Conservation (phyloP, 2,113 vertebrate genomes). For the Garra rufa region DNA sequence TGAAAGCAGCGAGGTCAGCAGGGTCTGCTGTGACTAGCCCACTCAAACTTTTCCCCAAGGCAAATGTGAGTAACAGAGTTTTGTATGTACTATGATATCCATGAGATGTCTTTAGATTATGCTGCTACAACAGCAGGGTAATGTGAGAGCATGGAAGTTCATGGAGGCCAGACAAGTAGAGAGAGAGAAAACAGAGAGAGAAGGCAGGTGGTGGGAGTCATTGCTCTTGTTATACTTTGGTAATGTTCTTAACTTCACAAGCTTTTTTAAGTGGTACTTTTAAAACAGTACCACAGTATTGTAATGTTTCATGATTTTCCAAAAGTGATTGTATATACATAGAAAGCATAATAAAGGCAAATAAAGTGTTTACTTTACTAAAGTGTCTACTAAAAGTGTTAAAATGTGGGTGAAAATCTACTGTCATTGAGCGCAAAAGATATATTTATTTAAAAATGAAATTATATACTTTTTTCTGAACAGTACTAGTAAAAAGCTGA, state of each 20-base stretch:
- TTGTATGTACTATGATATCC: conserved; percentile 8
- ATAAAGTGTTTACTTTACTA: too few relatives aligned
- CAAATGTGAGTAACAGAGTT: conserved; percentile 21
- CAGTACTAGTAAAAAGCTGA: too few relatives aligned
- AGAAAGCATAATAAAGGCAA: too few relatives aligned
- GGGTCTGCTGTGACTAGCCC: conserved; percentile 1
- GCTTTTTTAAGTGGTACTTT: background rate
- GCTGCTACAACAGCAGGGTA: background rate
- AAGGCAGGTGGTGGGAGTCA: background rate
- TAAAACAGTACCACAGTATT: background rate
- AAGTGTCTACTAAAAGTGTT: too few relatives aligned
- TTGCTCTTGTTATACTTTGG: background rate
- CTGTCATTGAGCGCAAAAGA: too few relatives aligned
- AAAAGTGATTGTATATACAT: too few relatives aligned
- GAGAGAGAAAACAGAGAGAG: background rate
- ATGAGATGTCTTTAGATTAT: conserved; percentile 5
- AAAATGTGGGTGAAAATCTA: too few relatives aligned
- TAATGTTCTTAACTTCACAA: background rate
- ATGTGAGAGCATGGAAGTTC: background rate
- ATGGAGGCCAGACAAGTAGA: background rate
- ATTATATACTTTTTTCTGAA: too few relatives aligned
- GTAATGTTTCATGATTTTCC: background rate
- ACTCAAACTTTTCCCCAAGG: conserved; percentile 12
- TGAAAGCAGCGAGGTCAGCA: conserved; percentile 27
- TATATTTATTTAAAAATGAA: too few relatives aligned